Conservation (phyloP, 2,113 vertebrate species). For the Gymnocephalus cernua region DNA sequence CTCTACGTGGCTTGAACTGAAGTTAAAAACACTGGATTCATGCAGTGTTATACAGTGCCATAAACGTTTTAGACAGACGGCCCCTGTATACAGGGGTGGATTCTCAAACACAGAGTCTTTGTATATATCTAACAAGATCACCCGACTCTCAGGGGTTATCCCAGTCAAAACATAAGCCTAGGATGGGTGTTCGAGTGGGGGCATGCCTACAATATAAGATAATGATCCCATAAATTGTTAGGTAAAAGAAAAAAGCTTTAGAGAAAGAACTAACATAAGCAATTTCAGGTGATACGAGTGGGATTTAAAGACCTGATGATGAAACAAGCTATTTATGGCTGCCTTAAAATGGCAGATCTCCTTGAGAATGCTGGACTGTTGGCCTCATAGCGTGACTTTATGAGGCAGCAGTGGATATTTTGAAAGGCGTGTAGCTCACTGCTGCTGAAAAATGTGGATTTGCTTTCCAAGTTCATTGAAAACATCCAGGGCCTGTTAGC, state of each 20-base stretch:
- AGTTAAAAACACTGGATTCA: not conserved
- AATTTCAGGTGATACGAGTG: constrained; percentile 7
- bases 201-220: constrained; percentile 57
- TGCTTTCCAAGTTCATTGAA: constrained; percentile 66
- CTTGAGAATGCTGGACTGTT: not conserved
- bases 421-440: constrained; percentile 65
- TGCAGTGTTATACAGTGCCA: not conserved
- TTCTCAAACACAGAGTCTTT: constrained; percentile 25
- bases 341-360: constrained; percentile 14
- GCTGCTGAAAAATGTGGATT: constrained; percentile 65
- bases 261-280: constrained; percentile 51
- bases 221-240: constrained; percentile 59
- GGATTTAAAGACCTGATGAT: constrained; percentile 51
- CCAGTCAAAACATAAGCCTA: constrained; percentile 64
- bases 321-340: constrained; percentile 27
- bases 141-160: constrained; percentile 25
- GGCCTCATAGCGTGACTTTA: constrained; percentile 70
- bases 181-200: constrained; percentile 54
- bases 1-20: too few species aligned
- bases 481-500: constrained; percentile 75
- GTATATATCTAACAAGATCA: constrained; percentile 37
- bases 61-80: not conserved
- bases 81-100: not conserved
- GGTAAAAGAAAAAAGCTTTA: constrained; percentile 34
- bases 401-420: constrained; percentile 57